Conservation (phyloP, 1,140 invertebrate species). For the Heliconius nattereri region DNA sequence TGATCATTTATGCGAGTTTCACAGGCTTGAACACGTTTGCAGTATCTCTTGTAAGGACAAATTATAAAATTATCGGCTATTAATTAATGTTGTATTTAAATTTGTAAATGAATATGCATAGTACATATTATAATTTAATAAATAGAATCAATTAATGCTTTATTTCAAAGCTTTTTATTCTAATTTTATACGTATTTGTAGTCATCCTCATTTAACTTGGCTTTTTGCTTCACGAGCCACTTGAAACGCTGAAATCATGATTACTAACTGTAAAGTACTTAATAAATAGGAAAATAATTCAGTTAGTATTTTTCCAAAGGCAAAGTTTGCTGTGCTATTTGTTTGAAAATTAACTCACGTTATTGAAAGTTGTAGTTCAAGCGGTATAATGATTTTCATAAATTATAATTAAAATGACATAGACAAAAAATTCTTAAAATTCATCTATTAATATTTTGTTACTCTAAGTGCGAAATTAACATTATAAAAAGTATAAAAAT, state of each 20-base stretch:
- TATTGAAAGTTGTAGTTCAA: not conserved
- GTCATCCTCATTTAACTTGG: not conserved
- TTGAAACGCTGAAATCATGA: not conserved
- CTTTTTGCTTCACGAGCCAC: not conserved
- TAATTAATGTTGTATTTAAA: not conserved
- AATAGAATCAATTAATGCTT: not conserved
- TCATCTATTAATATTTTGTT: too few species aligned
- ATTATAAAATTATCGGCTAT: slow-evolving; percentile 19
- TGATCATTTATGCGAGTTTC: slow-evolving; percentile 54
- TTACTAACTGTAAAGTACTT: slow-evolving; percentile 6
- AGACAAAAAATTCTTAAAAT: not conserved
- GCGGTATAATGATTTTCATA: not conserved
- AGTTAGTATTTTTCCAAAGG: not conserved
- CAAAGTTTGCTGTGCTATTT: not conserved
- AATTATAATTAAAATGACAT: not conserved
- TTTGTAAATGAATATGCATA: too few species aligned
- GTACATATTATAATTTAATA: not conserved
- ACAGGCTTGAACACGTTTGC: slow-evolving; percentile 53
- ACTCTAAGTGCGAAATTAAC: not conserved
- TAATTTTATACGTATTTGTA: not conserved
- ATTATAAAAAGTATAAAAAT: not conserved
- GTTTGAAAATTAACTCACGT: not conserved
- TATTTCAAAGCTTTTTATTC: not conserved
- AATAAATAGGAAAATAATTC: slow-evolving; percentile 3
- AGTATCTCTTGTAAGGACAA: slow-evolving; percentile 31